Conservation (phyloP, 2,888 invertebrate species). For the Ptilodon capucinus region DNA sequence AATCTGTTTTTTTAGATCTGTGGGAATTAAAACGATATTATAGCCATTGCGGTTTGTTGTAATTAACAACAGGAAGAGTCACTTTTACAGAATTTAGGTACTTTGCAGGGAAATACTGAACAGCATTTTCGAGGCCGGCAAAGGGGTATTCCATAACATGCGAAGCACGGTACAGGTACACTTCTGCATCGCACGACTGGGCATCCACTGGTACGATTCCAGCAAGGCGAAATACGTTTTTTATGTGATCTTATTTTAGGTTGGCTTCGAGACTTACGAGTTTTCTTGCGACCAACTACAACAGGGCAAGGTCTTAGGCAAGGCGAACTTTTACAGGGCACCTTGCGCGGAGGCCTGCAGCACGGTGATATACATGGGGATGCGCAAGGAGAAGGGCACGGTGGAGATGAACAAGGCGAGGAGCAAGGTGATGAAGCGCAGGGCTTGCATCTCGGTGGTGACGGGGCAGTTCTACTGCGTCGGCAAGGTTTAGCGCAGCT, state of each 20-base stretch:
- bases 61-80: constrained; percentile 31
- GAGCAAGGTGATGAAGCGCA: constrained; percentile 17
- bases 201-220: constrained; percentile 54
- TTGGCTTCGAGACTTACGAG: constrained; percentile 51
- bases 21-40: not conserved
- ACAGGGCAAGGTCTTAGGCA: constrained; percentile 62
- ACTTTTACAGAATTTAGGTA: constrained; percentile 31
- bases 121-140: constrained; percentile 51
- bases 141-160: constrained; percentile 31
- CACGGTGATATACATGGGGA: constrained; percentile 12
- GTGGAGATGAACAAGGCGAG: not conserved
- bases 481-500: constrained; percentile 38
- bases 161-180: constrained; percentile 48
- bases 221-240: constrained; percentile 63
- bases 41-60: constrained; percentile 3
- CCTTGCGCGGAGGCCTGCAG: constrained; percentile 20
- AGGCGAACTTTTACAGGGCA: constrained; percentile 55
- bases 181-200: constrained; percentile 62
- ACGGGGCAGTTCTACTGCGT: constrained; percentile 13
- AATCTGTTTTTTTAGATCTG: not conserved
- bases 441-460: constrained; percentile 11
- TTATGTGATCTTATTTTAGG: constrained; percentile 56
- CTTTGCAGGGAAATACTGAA: constrained; percentile 21
- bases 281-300: constrained; percentile 51
- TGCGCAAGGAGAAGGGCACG: constrained; percentile 16